Evolutionary conservation across 1,140 invertebrate species (phyloP).

Genomic region (Apis florea): DNA sequence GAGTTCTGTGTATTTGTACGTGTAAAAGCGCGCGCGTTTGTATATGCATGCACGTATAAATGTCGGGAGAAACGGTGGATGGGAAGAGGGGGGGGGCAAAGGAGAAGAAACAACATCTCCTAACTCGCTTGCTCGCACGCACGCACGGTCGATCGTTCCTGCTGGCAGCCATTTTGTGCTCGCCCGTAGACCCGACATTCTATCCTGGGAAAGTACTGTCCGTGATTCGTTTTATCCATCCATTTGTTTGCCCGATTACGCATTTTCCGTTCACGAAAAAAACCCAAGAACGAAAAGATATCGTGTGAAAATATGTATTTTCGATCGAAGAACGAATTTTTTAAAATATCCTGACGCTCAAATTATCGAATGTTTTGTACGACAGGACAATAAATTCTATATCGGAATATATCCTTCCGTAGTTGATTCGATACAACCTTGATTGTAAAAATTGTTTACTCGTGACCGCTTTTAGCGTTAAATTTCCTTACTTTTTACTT

Average conservation of each 20-base stretch:
- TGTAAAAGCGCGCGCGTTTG: not conserved
- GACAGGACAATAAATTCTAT: constrained; percentile 53
- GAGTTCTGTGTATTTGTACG: not conserved
- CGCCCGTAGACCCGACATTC: constrained; percentile 68
- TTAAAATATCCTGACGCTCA: not conserved
- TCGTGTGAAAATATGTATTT: not conserved
- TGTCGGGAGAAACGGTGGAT: constrained; percentile 39
- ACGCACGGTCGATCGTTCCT: constrained; percentile 75
- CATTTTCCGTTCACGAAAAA: not conserved
- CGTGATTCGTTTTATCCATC: constrained; percentile 57
- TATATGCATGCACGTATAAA: constrained; percentile 3
- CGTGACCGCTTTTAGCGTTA: not conserved
- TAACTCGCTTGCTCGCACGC: constrained; percentile 59
- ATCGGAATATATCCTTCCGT: constrained; percentile 49
- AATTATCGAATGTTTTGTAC: not conserved
- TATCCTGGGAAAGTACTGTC: constrained; percentile 73
- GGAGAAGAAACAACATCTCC: constrained; percentile 49
- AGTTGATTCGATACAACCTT: constrained; percentile 52
- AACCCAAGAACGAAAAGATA: too few species aligned
- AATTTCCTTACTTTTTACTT: not conserved
- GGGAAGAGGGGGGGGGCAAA: constrained; percentile 25
- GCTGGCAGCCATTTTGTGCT: constrained; percentile 76
- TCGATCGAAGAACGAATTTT: not conserved
- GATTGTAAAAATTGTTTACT: constrained; percentile 19
- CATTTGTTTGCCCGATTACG: not conserved